Evolutionary conservation across 2,888 invertebrate species (phyloP).

Genomic region (Tigriopus californicus): DNA sequence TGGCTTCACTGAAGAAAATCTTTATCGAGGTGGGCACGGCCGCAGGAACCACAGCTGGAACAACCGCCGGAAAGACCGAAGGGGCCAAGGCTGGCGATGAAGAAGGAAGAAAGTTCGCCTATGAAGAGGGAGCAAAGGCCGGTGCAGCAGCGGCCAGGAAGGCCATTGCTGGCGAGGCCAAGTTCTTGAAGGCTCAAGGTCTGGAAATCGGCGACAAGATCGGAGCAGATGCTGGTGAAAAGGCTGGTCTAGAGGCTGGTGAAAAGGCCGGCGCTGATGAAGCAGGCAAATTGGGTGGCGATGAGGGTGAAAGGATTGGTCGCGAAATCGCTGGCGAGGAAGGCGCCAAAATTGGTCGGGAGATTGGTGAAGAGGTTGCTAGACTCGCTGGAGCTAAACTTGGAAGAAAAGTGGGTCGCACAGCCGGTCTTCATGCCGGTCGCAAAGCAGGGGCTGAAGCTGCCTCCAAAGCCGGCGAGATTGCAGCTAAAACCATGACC

Average conservation of each 20-base stretch:
- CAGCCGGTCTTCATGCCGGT: not conserved
- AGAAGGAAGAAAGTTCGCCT: constrained; percentile 13
- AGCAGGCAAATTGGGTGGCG: constrained; percentile 10
- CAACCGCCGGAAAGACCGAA: not conserved
- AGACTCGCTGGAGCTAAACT: constrained; percentile 11
- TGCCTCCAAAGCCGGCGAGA: not conserved
- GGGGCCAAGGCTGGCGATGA: constrained; percentile 11
- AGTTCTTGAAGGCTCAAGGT: constrained; percentile 4
- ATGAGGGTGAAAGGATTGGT: constrained; percentile 14
- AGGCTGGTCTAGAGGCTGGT: constrained; percentile 8
- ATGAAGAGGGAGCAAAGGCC: constrained; percentile 13
- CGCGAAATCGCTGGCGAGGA: constrained; percentile 15
- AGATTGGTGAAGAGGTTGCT: constrained; percentile 13
- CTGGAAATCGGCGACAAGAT: not conserved
- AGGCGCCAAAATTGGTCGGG: constrained; percentile 14
- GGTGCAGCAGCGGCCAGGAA: constrained; percentile 14
- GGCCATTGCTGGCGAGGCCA: constrained; percentile 6
- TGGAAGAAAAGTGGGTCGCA: constrained; percentile 12
- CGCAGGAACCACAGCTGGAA: constrained; percentile 1
- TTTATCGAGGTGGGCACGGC: constrained; percentile 8
- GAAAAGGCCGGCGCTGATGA: constrained; percentile 15
- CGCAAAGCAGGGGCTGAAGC: constrained; percentile 3
- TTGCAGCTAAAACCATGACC: not conserved
- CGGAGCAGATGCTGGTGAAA: constrained; percentile 12
- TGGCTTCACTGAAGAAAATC: constrained; percentile 15